These are phyloP conservation scores for Hippopotamus amphibius DNA, from an alignment of 2,113 vertebrate species.

Conservation along the genomic window DNA sequence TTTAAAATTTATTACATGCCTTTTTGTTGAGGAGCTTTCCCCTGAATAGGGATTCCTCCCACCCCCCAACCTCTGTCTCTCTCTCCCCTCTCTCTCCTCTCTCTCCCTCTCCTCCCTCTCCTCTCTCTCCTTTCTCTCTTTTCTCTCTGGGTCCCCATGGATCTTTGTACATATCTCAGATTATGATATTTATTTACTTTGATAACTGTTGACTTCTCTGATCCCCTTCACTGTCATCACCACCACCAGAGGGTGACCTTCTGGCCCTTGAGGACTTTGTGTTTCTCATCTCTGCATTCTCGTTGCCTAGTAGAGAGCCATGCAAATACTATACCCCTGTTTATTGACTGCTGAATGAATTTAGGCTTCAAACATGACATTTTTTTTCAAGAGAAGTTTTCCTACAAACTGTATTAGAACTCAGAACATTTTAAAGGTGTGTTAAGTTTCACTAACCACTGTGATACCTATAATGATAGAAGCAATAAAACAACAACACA, in stretches of 20 bases:
- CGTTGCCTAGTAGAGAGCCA: background rate
- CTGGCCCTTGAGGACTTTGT: background rate
- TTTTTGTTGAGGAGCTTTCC: background rate
- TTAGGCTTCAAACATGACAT: background rate
- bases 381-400: background rate
- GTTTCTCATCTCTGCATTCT: background rate
- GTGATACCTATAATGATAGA: background rate
- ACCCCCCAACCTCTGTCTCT: background rate
- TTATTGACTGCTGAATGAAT: background rate
- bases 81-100: background rate
- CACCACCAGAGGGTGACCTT: background rate
- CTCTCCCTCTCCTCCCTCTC: fast-evolving
- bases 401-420: background rate
- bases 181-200: background rate
- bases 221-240: background rate
- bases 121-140: background rate
- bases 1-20: background rate
- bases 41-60: background rate
- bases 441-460: background rate
- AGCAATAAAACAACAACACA: background rate
- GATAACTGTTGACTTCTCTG: background rate
- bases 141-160: background rate
- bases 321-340: background rate
- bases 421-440: background rate
- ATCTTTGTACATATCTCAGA: background rate